Conservation (phyloP, 2,888 invertebrate genomes). For the Ischnura elegans region DNA sequence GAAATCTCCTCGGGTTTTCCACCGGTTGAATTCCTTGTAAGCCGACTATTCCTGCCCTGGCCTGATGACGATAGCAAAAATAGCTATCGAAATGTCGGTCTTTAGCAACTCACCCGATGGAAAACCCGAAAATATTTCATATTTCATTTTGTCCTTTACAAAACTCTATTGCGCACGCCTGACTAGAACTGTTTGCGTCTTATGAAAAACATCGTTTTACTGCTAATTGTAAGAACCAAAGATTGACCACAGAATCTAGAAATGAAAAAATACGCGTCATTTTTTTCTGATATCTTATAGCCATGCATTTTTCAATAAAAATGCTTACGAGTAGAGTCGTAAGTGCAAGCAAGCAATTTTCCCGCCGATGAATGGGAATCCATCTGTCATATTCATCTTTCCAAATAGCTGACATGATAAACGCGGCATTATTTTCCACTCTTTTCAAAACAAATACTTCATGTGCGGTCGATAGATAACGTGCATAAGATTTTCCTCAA, state of each 20-base stretch:
- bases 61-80: too few relatives aligned
- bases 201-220: too few relatives aligned
- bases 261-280: neutral
- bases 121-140: too few relatives aligned
- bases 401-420: neutral
- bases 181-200: too few relatives aligned
- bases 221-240: too few relatives aligned
- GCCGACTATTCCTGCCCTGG: too few relatives aligned
- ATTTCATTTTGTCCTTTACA: too few relatives aligned
- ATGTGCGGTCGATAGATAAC: neutral
- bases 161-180: neutral
- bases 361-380: neutral
- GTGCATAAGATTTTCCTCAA: neutral
- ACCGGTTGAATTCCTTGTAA: too few relatives aligned
- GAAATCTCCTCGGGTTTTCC: too few relatives aligned
- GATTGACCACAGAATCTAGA: neutral
- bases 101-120: too few relatives aligned
- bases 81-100: too few relatives aligned
- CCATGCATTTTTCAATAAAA: neutral
- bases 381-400: neutral
- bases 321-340: neutral
- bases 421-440: neutral
- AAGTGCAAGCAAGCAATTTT: constrained; percentile 5
- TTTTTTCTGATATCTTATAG: neutral
- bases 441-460: neutral